Percentiles rank a stretch among this genome's conserved stretches.
These are phyloP conservation scores for Chrysodeixis includens DNA, from an alignment of 2,888 invertebrate species.

Conservation along the genomic window DNA sequence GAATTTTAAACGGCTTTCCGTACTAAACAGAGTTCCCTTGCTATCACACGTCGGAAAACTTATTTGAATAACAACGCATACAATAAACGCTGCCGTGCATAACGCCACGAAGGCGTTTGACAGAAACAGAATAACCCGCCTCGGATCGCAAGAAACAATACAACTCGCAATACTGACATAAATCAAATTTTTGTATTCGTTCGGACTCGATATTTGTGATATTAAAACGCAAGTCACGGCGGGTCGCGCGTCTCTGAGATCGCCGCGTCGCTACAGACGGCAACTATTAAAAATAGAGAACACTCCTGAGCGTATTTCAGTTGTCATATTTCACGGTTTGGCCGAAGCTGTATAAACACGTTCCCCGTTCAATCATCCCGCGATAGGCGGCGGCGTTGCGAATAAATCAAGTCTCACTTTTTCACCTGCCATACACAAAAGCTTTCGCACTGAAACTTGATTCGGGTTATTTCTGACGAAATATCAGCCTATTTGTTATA, in stretches of 20 bases:
- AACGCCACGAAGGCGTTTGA: constrained; percentile 73
- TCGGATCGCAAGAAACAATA: constrained; percentile 77
- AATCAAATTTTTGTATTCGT: constrained; percentile 78
- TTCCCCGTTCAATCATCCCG: constrained; percentile 86
- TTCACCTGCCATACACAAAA: constrained; percentile 90
- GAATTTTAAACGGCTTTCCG: constrained; percentile 51
- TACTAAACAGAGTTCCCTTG: constrained; percentile 37
- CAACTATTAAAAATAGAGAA: constrained; percentile 64
- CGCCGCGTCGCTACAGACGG: constrained; percentile 53
- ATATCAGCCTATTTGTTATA: constrained; percentile 89
- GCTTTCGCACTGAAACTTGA: constrained; percentile 88
- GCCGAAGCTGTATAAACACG: constrained; percentile 86
- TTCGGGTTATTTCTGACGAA: constrained; percentile 89
- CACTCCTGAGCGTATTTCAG: constrained; percentile 72
- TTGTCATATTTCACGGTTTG: constrained; percentile 86
- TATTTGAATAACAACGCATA: constrained; percentile 67
- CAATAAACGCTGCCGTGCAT: constrained; percentile 66
- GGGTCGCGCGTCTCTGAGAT: constrained; percentile 64
- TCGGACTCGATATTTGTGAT: constrained; percentile 69
- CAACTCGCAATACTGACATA: constrained; percentile 77
- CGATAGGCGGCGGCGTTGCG: constrained; percentile 87
- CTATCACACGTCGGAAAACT: constrained; percentile 61
- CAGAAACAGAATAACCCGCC: constrained; percentile 76
- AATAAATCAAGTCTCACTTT: constrained; percentile 89
- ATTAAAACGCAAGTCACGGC: constrained; percentile 75